phyloP scores from a whole-genome alignment of 2,797 vertebrate genomes.

The Hoplostethus atlanticus region DNA sequence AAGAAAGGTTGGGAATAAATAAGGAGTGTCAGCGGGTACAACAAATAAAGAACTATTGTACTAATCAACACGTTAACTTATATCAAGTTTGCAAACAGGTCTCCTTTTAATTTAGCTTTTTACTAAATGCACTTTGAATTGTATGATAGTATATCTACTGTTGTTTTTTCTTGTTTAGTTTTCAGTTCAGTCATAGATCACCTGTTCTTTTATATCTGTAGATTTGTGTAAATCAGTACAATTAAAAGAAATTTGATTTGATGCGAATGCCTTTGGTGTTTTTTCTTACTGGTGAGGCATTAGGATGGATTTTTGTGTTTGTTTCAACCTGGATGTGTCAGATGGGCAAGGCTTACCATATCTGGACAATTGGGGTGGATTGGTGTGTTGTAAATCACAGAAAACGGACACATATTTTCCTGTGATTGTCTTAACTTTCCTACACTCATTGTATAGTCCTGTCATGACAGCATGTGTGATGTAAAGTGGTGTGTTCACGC shows the following conservation, averaged over 20 bases:
- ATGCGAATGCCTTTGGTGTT: slow-evolving; percentile 44
- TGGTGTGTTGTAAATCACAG: too few relatives aligned
- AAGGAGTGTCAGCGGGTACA: slow-evolving; percentile 47
- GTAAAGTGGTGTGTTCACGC: background rate
- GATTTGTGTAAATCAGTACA: slow-evolving; percentile 79
- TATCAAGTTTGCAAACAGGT: slow-evolving; percentile 77
- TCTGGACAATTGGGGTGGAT: too few relatives aligned
- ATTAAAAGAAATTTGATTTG: slow-evolving; percentile 87
- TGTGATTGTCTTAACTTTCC: too few relatives aligned
- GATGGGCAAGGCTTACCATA: too few relatives aligned
- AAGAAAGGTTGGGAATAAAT: slow-evolving; percentile 57
- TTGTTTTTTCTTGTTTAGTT: slow-evolving; percentile 62
- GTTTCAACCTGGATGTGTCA: too few relatives aligned
- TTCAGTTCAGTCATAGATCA: slow-evolving; percentile 67
- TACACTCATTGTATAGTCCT: too few relatives aligned
- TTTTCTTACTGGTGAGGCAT: slow-evolving; percentile 4
- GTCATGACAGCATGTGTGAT: background rate
- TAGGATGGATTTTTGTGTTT: background rate
- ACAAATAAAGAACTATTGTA: slow-evolving; percentile 59
- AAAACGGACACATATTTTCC: too few relatives aligned
- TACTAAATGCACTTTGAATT: slow-evolving; percentile 92
- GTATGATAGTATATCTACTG: slow-evolving; percentile 76
- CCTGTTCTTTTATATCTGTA: slow-evolving; percentile 83
- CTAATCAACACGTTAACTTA: slow-evolving; percentile 75
- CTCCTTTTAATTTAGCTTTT: slow-evolving; percentile 80